phyloP scores from a whole-genome alignment of 1,140 invertebrate species.

The Sitobion miscanthi region DNA sequence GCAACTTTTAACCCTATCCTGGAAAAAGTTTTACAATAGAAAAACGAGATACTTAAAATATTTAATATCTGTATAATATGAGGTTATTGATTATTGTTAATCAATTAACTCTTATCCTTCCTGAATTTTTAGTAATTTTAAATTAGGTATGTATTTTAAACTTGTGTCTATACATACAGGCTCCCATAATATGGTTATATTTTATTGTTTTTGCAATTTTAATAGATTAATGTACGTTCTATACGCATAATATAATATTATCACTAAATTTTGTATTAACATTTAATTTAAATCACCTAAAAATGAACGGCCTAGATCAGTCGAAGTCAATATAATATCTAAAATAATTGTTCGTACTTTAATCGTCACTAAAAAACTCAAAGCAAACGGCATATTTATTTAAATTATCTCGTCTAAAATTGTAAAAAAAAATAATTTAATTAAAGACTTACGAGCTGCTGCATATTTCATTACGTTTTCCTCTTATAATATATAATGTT shows the following conservation, averaged over 20 bases:
- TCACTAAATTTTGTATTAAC: background rate
- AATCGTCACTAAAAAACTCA: background rate
- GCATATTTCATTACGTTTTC: background rate
- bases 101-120: no score
- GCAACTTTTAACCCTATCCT: background rate
- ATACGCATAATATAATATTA: background rate
- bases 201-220: background rate
- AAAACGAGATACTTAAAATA: background rate
- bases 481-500: background rate
- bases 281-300: background rate
- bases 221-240: background rate
- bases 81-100: no score
- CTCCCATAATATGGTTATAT: no score
- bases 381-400: background rate
- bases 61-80: background rate
- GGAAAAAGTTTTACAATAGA: background rate
- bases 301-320: background rate
- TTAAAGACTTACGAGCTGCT: background rate
- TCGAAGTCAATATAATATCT: background rate
- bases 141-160: background rate
- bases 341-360: background rate
- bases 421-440: slow-evolving; percentile 18
- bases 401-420: background rate
- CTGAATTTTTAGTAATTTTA: no score
- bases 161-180: background rate